Evolutionary conservation across 1,140 invertebrate species (phyloP).

Genomic region (Diachasmimorpha longicaudata): DNA sequence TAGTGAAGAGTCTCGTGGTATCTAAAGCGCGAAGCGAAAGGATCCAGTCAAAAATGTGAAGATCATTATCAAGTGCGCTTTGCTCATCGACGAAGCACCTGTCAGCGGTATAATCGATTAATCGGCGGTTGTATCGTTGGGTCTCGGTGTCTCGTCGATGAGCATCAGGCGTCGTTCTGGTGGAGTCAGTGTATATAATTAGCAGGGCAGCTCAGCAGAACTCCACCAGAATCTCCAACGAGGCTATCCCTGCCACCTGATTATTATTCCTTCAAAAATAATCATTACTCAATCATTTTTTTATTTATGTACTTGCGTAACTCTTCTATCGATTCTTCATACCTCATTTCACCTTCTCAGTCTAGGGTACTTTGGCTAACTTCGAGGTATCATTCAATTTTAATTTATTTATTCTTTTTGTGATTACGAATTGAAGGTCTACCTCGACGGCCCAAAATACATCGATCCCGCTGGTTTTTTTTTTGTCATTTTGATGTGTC

Average conservation of each 20-base stretch:
- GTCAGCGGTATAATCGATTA: no score
- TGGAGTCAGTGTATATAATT: not conserved
- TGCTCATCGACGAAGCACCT: not conserved
- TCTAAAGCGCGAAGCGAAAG: not conserved
- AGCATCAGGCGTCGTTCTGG: not conserved
- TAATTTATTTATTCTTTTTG: not conserved
- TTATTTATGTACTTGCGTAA: slow-evolving; percentile 38
- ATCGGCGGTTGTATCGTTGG: not conserved
- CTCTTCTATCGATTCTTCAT: slow-evolving; percentile 24
- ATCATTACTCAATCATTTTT: slow-evolving; percentile 26
- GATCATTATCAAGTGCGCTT: not conserved
- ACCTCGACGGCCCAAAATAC: slow-evolving; percentile 6
- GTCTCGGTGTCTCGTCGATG: not conserved
- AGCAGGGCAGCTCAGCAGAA: not conserved
- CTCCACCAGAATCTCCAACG: not conserved
- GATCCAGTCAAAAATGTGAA: not conserved
- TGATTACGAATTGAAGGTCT: not conserved
- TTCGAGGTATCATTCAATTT: slow-evolving; percentile 3
- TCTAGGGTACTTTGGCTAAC: not conserved
- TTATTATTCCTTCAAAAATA: slow-evolving; percentile 25
- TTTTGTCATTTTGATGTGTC: not conserved
- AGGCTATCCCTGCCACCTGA: slow-evolving; percentile 4
- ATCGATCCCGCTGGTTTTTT: not conserved
- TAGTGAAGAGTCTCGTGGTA: not conserved
- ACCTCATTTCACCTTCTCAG: slow-evolving; percentile 5